A percentile compares a stretch with the other conserved stretches of the same genome.
These are phyloP conservation scores for Actias luna DNA, from an alignment of 2,888 invertebrate species.

Conservation along the genomic window DNA sequence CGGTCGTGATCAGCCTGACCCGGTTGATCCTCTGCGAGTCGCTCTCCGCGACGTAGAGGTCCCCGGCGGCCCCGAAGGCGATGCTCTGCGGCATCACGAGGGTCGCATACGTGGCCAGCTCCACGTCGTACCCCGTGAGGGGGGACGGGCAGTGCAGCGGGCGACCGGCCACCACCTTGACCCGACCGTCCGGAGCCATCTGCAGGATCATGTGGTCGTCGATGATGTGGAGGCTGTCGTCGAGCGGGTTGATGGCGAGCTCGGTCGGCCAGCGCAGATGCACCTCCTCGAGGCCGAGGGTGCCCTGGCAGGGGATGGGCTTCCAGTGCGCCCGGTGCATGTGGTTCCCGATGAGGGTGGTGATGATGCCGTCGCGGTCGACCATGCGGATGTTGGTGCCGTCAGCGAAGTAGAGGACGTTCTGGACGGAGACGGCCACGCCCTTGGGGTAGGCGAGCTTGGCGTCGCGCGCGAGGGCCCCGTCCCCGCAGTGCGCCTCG, in stretches of 20 bases:
- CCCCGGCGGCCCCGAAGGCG: conserved; percentile 95
- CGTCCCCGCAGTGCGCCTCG: conserved; percentile 97
- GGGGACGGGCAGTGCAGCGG: conserved; percentile 96
- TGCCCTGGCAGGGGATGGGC: conserved; percentile 95
- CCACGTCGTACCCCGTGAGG: conserved; percentile 89
- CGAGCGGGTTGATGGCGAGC: conserved; percentile 95
- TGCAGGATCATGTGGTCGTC: conserved; percentile 98
- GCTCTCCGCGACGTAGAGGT: conserved; percentile 96
- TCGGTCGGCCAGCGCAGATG: conserved; percentile 98
- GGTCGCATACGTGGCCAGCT: conserved; percentile 94
- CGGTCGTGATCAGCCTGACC: conserved; percentile 94
- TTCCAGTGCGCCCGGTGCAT: conserved; percentile 97
- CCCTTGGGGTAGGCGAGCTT: conserved; percentile 98
- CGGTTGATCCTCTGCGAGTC: conserved; percentile 97
- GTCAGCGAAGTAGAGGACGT: conserved; percentile 96
- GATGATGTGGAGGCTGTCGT: conserved; percentile 96
- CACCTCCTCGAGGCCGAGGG: conserved; percentile 94
- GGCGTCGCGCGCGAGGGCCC: conserved; percentile 94
- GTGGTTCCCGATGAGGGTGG: conserved; percentile 95
- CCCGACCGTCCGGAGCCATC: conserved; percentile 93
- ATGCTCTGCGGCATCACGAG: conserved; percentile 97
- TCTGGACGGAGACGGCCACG: conserved; percentile 95
- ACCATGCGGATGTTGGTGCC: conserved; percentile 97
- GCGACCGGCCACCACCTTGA: conserved; percentile 95
- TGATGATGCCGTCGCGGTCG: conserved; percentile 94